Base-by-base conservation (phyloP, 2,113 vertebrate species). In the Sorex fumeus region DNA sequence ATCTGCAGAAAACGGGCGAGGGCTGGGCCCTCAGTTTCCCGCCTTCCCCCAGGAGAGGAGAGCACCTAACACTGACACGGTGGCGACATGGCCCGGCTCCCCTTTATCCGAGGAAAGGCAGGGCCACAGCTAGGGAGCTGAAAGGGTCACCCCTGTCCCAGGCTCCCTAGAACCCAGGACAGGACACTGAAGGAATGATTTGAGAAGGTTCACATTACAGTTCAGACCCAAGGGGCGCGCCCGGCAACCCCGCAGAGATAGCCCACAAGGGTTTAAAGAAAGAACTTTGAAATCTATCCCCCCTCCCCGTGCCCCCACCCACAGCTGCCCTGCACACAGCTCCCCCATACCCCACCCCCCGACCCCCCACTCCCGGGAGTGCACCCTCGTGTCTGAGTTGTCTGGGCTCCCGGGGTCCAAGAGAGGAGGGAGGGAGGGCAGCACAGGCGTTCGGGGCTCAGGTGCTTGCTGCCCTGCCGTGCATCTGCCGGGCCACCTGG, bases 401-500 rank as follows among this genome's bases (percentile, higher is more conserved):
- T 69, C 32, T 94, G 92, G 96, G 95, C 85, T 97, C 95, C 96
- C 95, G 81, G 95, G 92, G 93, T 94, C 96, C 96, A 96, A 9
- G 47, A 13, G 47, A 13, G 57, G 57, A 60, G 19, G 57, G 57
- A 21, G 57, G 57, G 57, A 60, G 57, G 57, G 57, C 4, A 19
- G 72, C 12, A 0, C 1, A 16, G 8, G 25, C 8, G 28, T 10
- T 10, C 28, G 27, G 25, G 1, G 64, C 28, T 99, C 98, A 99
- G 96, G 98, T 98, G 97, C 98, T 98, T 34, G 98, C 96, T 47
- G 97, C 98, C 98, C 98, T 98, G 60, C 98, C 96, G 1, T 99
- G 98, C 98, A 99, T 99, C 95, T 99, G 98, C 93, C 97, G 98
- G 43, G 98, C 98, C 18, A 98, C 96, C 95, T 99, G 98, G 97